These are phyloP conservation scores for Oryzias curvinotus DNA, from an alignment of 2,113 vertebrate genomes.

Conservation along the genomic window DNA sequence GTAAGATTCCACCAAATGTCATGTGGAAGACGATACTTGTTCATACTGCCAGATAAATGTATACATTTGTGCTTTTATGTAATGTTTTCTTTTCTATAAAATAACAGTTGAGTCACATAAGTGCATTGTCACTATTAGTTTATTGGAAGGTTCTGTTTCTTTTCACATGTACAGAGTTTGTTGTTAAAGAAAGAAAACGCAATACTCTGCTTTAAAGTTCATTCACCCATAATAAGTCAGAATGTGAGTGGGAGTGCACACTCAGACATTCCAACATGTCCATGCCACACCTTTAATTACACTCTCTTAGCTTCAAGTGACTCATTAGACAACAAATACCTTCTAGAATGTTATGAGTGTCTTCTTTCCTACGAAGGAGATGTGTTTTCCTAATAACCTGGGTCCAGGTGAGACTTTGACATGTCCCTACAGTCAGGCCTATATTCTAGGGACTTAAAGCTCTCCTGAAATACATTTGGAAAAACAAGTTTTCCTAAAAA, in stretches of 20 bases:
- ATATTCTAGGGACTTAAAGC: too few relatives aligned
- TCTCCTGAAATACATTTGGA: not conserved
- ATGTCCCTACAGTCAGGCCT: not conserved
- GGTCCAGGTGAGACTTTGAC: slow-evolving; percentile 8
- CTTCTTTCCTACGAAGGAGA: not conserved
- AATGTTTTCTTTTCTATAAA: too few relatives aligned
- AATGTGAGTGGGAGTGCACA: not conserved
- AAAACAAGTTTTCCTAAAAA: not conserved
- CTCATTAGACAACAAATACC: slow-evolving; percentile 9
- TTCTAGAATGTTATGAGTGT: not conserved
- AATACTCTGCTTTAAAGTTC: not conserved
- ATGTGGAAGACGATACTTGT: too few relatives aligned
- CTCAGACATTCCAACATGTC: not conserved
- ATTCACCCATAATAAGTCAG: not conserved
- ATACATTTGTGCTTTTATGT: too few relatives aligned
- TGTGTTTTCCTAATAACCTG: not conserved
- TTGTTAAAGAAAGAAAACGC: too few relatives aligned
- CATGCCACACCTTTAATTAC: slow-evolving; percentile 13
- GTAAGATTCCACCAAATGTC: too few relatives aligned
- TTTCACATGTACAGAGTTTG: too few relatives aligned
- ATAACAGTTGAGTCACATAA: too few relatives aligned
- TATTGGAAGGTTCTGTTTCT: too few relatives aligned
- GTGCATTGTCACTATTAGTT: too few relatives aligned
- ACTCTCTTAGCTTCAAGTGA: slow-evolving; percentile 5
- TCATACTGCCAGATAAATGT: too few relatives aligned